These are phyloP conservation scores for Gallinago nigripennis DNA, from an alignment of 2,797 vertebrate genomes.

Conservation along the genomic window DNA sequence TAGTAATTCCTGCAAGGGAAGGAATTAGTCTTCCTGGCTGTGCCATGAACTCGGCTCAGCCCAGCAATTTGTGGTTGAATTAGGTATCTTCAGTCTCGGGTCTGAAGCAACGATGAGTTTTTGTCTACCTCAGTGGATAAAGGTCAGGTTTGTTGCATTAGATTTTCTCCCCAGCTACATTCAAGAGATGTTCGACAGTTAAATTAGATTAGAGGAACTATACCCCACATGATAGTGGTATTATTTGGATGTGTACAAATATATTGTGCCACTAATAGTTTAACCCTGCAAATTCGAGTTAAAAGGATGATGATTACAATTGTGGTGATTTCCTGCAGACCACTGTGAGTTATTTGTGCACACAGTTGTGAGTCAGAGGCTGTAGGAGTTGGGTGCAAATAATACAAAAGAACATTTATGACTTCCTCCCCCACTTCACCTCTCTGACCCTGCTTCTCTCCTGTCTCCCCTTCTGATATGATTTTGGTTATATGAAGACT, in stretches of 20 bases:
- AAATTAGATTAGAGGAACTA: not conserved
- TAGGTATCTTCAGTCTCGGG: not conserved
- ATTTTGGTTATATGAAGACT: conserved; percentile 3
- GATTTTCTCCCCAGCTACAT: not conserved
- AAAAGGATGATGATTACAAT: not conserved
- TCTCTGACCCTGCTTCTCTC: not conserved
- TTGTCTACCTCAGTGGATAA: not conserved
- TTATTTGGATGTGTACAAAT: not conserved
- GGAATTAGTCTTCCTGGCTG: conserved; percentile 10
- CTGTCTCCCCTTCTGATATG: not conserved
- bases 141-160: not conserved
- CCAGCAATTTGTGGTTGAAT: conserved; percentile 46
- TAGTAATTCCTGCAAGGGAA: conserved; percentile 19
- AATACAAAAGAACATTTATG: not conserved
- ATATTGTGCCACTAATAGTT: not conserved
- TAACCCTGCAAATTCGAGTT: not conserved
- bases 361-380: conserved; percentile 35
- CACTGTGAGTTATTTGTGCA: conserved; percentile 15
- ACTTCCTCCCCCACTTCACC: conserved; percentile 29
- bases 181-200: not conserved
- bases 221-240: not conserved
- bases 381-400: conserved; percentile 8
- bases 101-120: conserved; percentile 6
- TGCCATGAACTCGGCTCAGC: not conserved
- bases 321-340: not conserved